Percentiles rank a stretch among this genome's conserved stretches.
Evolutionary conservation across 2,888 invertebrate species (phyloP).

Genomic region (Onthophagus sagittarius): DNA sequence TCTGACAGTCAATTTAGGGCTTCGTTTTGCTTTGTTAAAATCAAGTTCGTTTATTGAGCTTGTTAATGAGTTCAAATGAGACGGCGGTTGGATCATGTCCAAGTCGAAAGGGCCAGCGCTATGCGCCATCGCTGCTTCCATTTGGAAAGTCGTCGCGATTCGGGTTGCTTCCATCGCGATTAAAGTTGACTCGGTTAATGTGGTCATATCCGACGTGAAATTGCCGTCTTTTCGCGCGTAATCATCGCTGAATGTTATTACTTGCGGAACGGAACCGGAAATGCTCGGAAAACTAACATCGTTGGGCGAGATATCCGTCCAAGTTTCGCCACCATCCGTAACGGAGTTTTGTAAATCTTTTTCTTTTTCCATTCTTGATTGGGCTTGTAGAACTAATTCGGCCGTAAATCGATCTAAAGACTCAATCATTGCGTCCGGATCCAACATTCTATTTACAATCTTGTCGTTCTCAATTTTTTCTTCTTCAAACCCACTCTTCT

Average conservation of each 20-base stretch:
- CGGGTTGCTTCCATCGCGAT: constrained; percentile 75
- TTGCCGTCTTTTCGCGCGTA: constrained; percentile 28
- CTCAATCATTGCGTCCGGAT: constrained; percentile 66
- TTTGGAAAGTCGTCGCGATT: constrained; percentile 57
- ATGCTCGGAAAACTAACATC: constrained; percentile 79
- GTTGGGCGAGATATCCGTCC: constrained; percentile 74
- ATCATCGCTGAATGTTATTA: constrained; percentile 63
- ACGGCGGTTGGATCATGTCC: constrained; percentile 73
- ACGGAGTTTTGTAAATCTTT: constrained; percentile 31
- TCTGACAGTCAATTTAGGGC: constrained; percentile 38
- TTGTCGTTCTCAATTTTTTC: constrained; percentile 12
- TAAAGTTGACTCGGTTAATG: constrained; percentile 65
- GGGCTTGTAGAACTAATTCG: constrained; percentile 61
- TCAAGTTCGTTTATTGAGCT: constrained; percentile 49
- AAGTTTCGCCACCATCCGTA: constrained; percentile 59
- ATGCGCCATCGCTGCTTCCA: constrained; percentile 53
- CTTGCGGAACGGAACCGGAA: constrained; percentile 69
- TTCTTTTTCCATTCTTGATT: constrained; percentile 55
- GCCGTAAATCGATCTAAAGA: constrained; percentile 63
- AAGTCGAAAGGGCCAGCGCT: constrained; percentile 65
- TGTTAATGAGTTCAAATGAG: constrained; percentile 65
- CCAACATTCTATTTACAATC: constrained; percentile 46
- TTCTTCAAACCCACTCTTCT: constrained; percentile 50
- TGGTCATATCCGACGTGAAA: constrained; percentile 54
- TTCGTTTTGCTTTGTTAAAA: constrained; percentile 30